phyloP scores from a whole-genome alignment of 2,888 invertebrate species.

The Tachina lurida region DNA sequence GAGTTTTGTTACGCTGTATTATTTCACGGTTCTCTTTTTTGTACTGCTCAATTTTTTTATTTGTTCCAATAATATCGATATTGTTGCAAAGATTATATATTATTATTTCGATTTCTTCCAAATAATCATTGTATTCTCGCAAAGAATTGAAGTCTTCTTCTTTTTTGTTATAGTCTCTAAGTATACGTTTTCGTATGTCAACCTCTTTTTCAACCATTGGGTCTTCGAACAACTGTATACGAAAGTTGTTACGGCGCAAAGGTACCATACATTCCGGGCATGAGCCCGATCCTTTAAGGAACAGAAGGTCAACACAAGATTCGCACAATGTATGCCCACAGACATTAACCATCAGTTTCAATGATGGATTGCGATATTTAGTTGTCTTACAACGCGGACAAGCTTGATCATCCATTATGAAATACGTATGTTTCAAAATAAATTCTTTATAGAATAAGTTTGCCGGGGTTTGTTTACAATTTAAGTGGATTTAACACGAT shows the following conservation, averaged over 20 bases:
- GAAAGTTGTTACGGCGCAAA: constrained; percentile 93
- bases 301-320: constrained; percentile 97
- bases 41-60: constrained; percentile 94
- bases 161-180: constrained; percentile 96
- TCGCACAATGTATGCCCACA: constrained; percentile 99
- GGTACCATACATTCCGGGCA: constrained; percentile 97
- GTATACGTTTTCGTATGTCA: constrained; percentile 94
- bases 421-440: not conserved
- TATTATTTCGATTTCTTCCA: constrained; percentile 96
- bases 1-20: constrained; percentile 91
- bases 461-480: constrained; percentile 12
- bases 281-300: constrained; percentile 97
- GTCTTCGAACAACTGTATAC: constrained; percentile 98
- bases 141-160: constrained; percentile 95
- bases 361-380: constrained; percentile 97
- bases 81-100: constrained; percentile 95
- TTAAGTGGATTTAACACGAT: not conserved
- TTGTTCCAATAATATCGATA: constrained; percentile 93
- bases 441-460: not conserved
- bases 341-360: constrained; percentile 98
- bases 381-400: constrained; percentile 98
- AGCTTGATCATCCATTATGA: constrained; percentile 81
- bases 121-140: constrained; percentile 96
- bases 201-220: constrained; percentile 98
- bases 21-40: constrained; percentile 94